Base-by-base conservation (phyloP, 2,888 invertebrate species). In the Stramonita haemastoma region DNA sequence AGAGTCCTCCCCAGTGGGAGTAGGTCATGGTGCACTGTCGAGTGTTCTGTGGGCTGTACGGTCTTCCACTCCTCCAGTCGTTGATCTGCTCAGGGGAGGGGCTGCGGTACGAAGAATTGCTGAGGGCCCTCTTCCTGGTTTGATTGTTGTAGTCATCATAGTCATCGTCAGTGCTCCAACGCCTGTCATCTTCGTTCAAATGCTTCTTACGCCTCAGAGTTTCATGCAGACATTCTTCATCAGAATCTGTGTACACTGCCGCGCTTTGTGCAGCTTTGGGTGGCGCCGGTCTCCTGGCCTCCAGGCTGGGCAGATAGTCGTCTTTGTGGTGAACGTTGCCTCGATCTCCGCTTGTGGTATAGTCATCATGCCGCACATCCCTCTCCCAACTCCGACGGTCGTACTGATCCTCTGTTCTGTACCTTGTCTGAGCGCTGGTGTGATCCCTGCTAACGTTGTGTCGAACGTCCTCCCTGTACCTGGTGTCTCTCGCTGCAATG, bases 181-280 rank as follows among this genome's bases (percentile, higher is more conserved):
- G 29, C 13, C 73, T 15, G n/a, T 84, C 60, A 70, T 85, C 56
- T 22, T 73, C 89, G 26, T 70, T 73, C 1, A 34, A 46, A 13
- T 89, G 88, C 36, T 89, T 89, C 56, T 66, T 85, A 0, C 85
- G 83, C n/a, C 83, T 46, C 0, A 89, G 73, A 46, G 70, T 85
- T 29, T 89, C 89, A 85, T 89, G 89, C 26, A 89, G 77, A 17
- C 66, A 84, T 22, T 89, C 85, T 8, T 89, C 89, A 85, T 89
- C 89, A 85, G 89, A 89, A 85, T 89, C 89, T 22, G 89, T 84
- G 84, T 89, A 89, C 19, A 73, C n/a, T 1, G 70, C 73, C 13
- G 89, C 73, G 5, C n/a, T 36, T 57, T 57, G 56, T 6, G n/a
- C 56, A 66, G 11, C 22, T 86, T 86, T 86, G 60, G 66, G 5